Conservation (phyloP, 2,113 vertebrate genomes). For the Chaetops frenatus region DNA sequence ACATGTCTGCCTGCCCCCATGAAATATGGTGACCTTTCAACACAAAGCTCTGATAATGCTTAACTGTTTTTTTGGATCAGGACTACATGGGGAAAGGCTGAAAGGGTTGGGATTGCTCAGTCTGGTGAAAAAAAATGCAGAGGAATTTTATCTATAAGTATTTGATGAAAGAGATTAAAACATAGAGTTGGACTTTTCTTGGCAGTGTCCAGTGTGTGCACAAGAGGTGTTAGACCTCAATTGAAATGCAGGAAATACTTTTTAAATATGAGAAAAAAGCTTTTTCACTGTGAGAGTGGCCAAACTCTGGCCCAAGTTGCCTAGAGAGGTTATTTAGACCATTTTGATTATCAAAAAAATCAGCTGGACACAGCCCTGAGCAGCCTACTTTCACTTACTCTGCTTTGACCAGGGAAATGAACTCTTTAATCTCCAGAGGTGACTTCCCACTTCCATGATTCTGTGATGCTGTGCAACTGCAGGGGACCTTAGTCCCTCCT, state of each 20-base stretch:
- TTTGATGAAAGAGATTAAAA: not conserved
- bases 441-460: not conserved
- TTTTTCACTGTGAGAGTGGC: not conserved
- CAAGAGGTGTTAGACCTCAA: not conserved
- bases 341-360: not conserved
- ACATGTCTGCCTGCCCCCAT: not conserved
- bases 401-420: not conserved
- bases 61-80: not conserved
- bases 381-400: not conserved
- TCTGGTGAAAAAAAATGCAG: not conserved
- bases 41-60: not conserved
- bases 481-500: not conserved
- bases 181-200: not conserved
- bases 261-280: not conserved
- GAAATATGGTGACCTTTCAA: not conserved
- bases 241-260: not conserved
- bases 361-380: not conserved
- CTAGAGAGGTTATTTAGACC: not conserved
- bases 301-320: not conserved
- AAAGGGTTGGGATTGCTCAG: not conserved
- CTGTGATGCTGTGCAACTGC: not conserved
- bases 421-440: not conserved
- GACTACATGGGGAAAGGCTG: not conserved
- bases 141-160: not conserved
- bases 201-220: not conserved